A percentile compares a stretch with the other conserved stretches of the same genome.
These are phyloP conservation scores for Isaurus tuberculatus DNA, from an alignment of 92 coral and sea anemone species.

Conservation along the genomic window DNA sequence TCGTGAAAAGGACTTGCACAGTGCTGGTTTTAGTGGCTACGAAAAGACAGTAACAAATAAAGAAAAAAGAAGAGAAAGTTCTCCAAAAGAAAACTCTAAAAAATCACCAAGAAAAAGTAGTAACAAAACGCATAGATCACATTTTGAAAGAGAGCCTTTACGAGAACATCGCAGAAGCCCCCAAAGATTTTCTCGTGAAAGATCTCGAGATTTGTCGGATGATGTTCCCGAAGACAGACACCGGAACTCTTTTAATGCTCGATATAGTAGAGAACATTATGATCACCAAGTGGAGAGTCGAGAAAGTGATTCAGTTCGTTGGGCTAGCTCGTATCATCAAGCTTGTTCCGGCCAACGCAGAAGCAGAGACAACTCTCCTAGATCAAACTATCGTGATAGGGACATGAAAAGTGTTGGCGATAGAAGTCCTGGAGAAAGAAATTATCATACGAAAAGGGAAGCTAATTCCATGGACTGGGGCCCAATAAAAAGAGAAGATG, in stretches of 20 bases:
- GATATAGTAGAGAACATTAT: conserved; percentile 10
- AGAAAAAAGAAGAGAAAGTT: no score
- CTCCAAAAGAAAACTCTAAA: background rate
- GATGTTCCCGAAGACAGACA: background rate
- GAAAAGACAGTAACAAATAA: background rate
- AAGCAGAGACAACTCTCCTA: background rate
- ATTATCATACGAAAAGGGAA: background rate
- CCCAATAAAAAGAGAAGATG: background rate
- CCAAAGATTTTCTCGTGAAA: background rate
- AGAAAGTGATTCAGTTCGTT: background rate
- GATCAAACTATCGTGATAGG: background rate
- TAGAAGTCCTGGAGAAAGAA: background rate
- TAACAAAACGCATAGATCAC: background rate
- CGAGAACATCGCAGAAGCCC: conserved; percentile 15
- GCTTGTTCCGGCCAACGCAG: background rate
- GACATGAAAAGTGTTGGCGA: conserved; percentile 5
- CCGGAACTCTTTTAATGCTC: background rate
- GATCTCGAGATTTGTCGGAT: background rate
- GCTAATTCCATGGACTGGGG: background rate
- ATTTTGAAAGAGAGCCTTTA: background rate
- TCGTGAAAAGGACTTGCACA: background rate
- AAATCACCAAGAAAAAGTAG: background rate
- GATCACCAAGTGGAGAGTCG: background rate
- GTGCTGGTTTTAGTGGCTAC: background rate
- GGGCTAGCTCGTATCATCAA: conserved; percentile 6